Base-by-base conservation (phyloP, 2,888 invertebrate species). In the Gnatocerus cornutus region DNA sequence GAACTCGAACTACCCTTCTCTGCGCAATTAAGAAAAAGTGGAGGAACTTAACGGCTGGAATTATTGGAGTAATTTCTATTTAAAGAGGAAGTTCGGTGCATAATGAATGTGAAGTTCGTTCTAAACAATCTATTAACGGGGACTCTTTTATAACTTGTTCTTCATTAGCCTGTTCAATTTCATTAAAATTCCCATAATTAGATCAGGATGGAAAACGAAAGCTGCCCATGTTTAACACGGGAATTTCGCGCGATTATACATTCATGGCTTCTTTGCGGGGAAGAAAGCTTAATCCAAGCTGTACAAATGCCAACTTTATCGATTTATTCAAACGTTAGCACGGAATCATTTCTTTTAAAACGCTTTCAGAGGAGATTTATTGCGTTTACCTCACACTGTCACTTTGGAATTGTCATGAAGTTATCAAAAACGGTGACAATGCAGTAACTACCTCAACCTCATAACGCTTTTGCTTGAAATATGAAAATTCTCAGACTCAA, bases 251-350 rank as follows among this genome's bases (percentile, higher is more conserved):
- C 58, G 53, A 68, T 55, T 62, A 53, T 62, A 48, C 68, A 21
- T 50, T 55, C 62, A 56, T 64, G 69, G 69, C 58, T 69, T 69
- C 69, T 63, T 63, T 68, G 58, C 46, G 59, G 69, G 64, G 45
- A 64, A 45, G 64, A 69, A 64, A 69, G 52, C 69, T 64, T 52
- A 52, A 63, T 55, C 64, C 64, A 69, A 69, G 58, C 69, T 48
- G 64, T 69, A 69, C 46, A 69, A 69, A 69, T 69, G 69, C 64
- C 39, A 50, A 39, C 39, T 9, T 8, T 61, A 59, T 45, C 33
- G 61, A 68, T 68, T 41, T 55, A 56, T 50, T 66, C 43, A 50
- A 27, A 66, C 12, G 43, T 41, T 43, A 39, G 48, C 52, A 67
- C 59, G 59, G 50, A 67, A 61, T 53, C 45, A 67, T 14, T 43